These are phyloP conservation scores for Urocynchramus pylzowi DNA, from an alignment of 2,113 vertebrate species.

Conservation along the genomic window DNA sequence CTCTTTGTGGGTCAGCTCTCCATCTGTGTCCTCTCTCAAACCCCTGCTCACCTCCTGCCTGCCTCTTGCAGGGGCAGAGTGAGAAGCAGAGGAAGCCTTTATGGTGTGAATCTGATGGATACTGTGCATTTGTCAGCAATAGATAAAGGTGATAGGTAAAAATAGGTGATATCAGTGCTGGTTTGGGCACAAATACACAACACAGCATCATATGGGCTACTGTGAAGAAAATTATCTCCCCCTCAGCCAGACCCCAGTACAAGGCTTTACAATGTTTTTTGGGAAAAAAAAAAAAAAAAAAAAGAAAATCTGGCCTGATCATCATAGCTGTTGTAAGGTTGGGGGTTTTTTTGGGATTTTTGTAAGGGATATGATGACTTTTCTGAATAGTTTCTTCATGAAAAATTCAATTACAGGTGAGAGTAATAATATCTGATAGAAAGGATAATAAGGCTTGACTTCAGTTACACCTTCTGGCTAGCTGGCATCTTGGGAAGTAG, in stretches of 20 bases:
- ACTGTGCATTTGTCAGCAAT: background rate
- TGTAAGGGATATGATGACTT: background rate
- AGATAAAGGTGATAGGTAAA: background rate
- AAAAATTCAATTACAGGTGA: background rate
- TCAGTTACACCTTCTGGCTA: background rate
- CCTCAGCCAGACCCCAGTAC: background rate
- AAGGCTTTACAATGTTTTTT: rapidly evolving
- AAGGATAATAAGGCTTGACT: background rate
- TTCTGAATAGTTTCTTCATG: background rate
- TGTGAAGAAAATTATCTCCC: background rate
- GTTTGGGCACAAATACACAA: background rate
- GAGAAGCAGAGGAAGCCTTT: background rate
- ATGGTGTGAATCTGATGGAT: background rate
- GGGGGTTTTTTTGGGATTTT: background rate
- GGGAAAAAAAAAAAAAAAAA: rapidly evolving
- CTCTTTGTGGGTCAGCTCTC: background rate
- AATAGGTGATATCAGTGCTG: rapidly evolving
- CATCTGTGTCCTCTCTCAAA: background rate
- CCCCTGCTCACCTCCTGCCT: background rate
- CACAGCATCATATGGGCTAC: background rate
- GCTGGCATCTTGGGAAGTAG: background rate
- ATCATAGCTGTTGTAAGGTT: background rate
- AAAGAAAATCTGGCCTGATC: background rate
- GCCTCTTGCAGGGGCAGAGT: background rate
- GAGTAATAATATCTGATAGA: background rate